A percentile compares a stretch with the other conserved stretches of the same genome.
phyloP scores from a whole-genome alignment of 1,140 invertebrate species.

The Zaprionus taronus region DNA sequence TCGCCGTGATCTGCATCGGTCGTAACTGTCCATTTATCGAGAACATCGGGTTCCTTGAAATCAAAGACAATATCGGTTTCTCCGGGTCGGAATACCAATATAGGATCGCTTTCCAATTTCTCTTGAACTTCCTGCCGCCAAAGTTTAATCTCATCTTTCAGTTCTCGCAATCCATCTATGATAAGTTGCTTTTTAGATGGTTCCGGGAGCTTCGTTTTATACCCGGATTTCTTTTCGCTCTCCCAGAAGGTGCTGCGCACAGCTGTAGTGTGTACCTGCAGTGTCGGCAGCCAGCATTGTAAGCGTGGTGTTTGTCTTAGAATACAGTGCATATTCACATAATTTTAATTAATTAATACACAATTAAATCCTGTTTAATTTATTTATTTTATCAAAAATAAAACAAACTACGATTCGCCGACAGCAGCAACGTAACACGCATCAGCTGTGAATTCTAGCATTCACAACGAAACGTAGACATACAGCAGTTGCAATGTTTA shows the following conservation, averaged over 20 bases:
- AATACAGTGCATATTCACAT: constrained; percentile 51
- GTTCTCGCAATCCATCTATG: constrained; percentile 87
- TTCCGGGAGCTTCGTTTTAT: constrained; percentile 85
- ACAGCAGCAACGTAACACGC: constrained; percentile 62
- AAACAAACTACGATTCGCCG: constrained; percentile 8
- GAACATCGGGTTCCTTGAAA: constrained; percentile 87
- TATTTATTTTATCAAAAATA: background rate
- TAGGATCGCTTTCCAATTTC: constrained; percentile 86
- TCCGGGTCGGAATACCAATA: constrained; percentile 86
- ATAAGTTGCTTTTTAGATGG: constrained; percentile 85
- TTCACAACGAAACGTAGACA: constrained; percentile 19
- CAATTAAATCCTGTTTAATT: too few relatives aligned
- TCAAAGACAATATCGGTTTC: constrained; percentile 89
- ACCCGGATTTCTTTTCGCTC: constrained; percentile 88
- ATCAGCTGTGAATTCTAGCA: constrained; percentile 54
- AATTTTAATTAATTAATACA: constrained; percentile 15
- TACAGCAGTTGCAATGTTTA: background rate
- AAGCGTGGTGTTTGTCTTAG: constrained; percentile 58
- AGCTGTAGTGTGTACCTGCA: constrained; percentile 68
- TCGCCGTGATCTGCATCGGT: constrained; percentile 92
- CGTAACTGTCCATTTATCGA: constrained; percentile 91
- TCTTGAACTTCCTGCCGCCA: constrained; percentile 90
- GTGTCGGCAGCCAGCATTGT: constrained; percentile 28
- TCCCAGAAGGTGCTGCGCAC: constrained; percentile 86
- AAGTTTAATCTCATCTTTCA: constrained; percentile 88